Conservation (phyloP, 2,797 vertebrate species). For the Crenichthys baileyi region DNA sequence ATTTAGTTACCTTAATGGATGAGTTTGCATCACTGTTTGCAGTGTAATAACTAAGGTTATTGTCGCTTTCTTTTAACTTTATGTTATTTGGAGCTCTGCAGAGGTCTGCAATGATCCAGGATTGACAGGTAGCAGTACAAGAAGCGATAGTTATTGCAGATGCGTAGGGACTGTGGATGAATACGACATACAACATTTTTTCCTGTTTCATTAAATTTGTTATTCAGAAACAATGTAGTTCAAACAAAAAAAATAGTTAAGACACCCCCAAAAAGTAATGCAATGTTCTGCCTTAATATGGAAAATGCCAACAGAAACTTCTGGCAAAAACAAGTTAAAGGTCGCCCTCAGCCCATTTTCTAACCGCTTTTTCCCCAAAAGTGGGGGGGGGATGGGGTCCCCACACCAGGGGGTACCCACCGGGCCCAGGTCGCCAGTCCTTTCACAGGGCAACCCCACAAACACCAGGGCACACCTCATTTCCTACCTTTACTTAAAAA, state of each 20-base stretch:
- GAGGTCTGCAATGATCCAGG: neutral
- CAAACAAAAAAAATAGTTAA: neutral
- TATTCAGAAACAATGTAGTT: neutral
- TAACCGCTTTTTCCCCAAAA: too few species aligned
- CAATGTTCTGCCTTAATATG: neutral
- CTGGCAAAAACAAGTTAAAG: too few species aligned
- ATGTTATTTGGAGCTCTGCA: neutral
- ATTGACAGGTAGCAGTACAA: neutral
- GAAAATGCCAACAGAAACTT: too few species aligned
- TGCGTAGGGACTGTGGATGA: neutral
- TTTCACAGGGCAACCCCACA: too few species aligned
- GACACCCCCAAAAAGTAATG: neutral
- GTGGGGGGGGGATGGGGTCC: too few species aligned
- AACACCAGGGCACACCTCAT: too few species aligned
- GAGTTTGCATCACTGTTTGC: constrained; percentile 24
- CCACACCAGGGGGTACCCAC: too few species aligned
- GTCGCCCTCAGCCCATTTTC: too few species aligned
- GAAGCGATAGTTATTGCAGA: neutral
- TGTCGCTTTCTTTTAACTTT: neutral
- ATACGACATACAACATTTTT: neutral
- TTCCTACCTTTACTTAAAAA: too few species aligned
- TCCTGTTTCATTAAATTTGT: too few species aligned
- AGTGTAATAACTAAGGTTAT: neutral
- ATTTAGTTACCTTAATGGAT: neutral
- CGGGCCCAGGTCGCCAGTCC: too few species aligned